These are phyloP conservation scores for Irena cyanogastra DNA, from an alignment of 2,113 vertebrate species.

Conservation along the genomic window DNA sequence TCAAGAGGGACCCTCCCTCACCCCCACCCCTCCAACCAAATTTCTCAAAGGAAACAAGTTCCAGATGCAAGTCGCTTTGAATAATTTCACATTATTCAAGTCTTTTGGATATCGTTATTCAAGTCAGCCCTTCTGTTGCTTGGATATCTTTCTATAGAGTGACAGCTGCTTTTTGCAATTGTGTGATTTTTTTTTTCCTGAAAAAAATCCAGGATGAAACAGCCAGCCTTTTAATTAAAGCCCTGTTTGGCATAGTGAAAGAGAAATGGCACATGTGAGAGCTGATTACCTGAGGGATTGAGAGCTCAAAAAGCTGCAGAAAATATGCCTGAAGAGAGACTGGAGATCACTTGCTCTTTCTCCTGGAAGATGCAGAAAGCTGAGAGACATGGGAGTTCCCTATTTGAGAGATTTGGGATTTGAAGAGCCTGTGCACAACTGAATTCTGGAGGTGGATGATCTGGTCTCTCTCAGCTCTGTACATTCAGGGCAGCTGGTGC, in stretches of 20 bases:
- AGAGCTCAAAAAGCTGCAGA: neutral
- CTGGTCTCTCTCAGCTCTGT: neutral
- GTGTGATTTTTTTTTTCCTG: neutral
- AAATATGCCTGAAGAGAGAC: neutral
- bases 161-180: neutral
- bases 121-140: neutral
- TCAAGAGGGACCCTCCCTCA: neutral
- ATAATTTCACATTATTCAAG: neutral
- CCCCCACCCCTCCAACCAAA: fast-evolving
- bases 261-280: neutral
- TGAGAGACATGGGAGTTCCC: neutral
- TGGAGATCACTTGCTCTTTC: neutral
- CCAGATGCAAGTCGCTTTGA: neutral
- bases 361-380: neutral
- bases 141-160: neutral
- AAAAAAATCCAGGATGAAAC: neutral
- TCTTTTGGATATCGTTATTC: neutral
- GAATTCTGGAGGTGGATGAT: fast-evolving
- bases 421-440: fast-evolving
- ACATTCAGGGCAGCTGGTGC: too few species aligned
- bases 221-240: neutral
- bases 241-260: neutral
- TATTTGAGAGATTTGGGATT: neutral
- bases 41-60: neutral
- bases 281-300: neutral